Conservation (phyloP, 2,113 vertebrate genomes). For the Coracopsis vasa region DNA sequence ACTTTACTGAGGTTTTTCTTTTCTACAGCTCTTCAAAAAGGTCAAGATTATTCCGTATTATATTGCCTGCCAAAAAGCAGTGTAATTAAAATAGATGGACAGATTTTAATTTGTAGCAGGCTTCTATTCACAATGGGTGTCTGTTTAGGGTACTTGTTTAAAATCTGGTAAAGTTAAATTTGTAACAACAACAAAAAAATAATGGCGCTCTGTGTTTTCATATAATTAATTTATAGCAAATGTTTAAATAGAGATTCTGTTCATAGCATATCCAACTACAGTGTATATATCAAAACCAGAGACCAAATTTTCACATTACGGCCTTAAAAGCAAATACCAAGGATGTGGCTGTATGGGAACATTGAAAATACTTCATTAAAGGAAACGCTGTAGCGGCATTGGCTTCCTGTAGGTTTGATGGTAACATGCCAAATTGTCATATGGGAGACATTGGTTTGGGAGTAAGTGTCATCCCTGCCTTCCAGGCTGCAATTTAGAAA, state of each 20-base stretch:
- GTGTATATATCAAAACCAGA: slow-evolving; percentile 58
- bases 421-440: not conserved
- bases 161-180: slow-evolving; percentile 65
- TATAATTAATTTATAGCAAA: slow-evolving; percentile 68
- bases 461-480: not conserved
- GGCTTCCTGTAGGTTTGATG: not conserved
- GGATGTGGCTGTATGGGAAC: slow-evolving; percentile 37
- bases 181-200: slow-evolving; percentile 62
- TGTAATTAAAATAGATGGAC: slow-evolving; percentile 57
- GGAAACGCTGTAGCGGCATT: not conserved
- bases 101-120: slow-evolving; percentile 64
- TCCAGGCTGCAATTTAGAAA: not conserved
- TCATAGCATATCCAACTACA: slow-evolving; percentile 43
- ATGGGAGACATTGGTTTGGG: not conserved
- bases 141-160: slow-evolving; percentile 53
- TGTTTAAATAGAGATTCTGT: slow-evolving; percentile 47
- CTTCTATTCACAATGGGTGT: slow-evolving; percentile 60
- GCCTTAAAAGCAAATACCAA: slow-evolving; percentile 40
- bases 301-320: slow-evolving; percentile 15
- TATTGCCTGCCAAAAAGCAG: slow-evolving; percentile 24
- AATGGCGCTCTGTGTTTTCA: slow-evolving; percentile 53
- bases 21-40: slow-evolving; percentile 44
- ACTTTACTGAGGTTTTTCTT: slow-evolving; percentile 30
- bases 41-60: slow-evolving; percentile 14
- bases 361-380: slow-evolving; percentile 6